Percentiles rank a stretch among this genome's conserved stretches.
phyloP scores from a whole-genome alignment of 2,113 vertebrate species.

The Spea bombifrons region DNA sequence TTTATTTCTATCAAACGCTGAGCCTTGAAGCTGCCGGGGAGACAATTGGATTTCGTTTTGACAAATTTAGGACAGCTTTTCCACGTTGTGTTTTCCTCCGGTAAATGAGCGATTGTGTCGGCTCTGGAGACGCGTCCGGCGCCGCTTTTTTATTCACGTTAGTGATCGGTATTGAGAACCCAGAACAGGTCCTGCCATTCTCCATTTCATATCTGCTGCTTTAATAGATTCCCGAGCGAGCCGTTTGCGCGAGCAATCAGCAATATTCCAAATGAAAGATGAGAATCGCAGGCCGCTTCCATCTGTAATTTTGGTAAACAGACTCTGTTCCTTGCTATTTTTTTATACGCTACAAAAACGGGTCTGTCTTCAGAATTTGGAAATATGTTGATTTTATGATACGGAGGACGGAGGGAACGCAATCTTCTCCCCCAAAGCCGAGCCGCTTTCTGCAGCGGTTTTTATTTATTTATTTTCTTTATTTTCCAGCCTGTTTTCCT shows the following conservation, averaged over 20 bases:
- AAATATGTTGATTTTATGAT: slow-evolving; percentile 19
- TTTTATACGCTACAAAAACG: background rate
- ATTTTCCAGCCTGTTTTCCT: too few relatives aligned
- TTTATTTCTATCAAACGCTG: background rate
- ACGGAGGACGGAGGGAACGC: background rate
- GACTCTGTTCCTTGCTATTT: background rate
- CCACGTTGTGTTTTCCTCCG: background rate
- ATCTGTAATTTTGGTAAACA: slow-evolving; percentile 21
- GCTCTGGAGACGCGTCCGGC: background rate
- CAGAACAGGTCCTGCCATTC: background rate
- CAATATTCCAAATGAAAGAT: slow-evolving; percentile 18
- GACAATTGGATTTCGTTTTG: background rate
- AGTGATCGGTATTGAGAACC: background rate
- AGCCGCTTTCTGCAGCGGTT: background rate
- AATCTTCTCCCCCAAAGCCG: background rate
- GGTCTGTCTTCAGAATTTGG: background rate
- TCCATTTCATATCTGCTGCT: background rate
- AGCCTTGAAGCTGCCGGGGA: slow-evolving; percentile 6
- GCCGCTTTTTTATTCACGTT: background rate
- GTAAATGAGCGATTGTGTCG: background rate
- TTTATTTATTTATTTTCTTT: background rate
- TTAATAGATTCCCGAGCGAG: slow-evolving; percentile 9
- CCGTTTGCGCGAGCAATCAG: background rate
- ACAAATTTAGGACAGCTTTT: background rate
- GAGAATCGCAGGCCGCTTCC: background rate